A percentile compares a stretch with the other conserved stretches of the same genome.
Evolutionary conservation across 2,797 vertebrate genomes (phyloP).

Genomic region (Rhabdomys pumilio): DNA sequence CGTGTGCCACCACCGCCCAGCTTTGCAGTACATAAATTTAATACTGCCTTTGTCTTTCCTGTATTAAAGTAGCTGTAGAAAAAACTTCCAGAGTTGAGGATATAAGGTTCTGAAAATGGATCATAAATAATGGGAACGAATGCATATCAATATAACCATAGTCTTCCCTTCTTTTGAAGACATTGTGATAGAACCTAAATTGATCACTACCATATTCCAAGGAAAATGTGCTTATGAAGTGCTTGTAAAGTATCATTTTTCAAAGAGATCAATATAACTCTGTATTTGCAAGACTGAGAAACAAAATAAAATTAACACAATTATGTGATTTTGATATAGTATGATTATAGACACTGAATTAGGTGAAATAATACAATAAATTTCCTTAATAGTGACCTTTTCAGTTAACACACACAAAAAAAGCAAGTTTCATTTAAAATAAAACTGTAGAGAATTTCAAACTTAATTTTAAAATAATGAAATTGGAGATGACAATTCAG

Average conservation of each 20-base stretch:
- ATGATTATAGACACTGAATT: neutral
- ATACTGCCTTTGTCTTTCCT: neutral
- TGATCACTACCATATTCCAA: neutral
- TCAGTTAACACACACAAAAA: slow-evolving; percentile 8
- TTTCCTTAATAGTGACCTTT: neutral
- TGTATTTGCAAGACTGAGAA: neutral
- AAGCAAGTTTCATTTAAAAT: slow-evolving; percentile 1
- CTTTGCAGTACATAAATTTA: neutral
- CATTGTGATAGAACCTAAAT: neutral
- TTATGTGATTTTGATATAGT: neutral
- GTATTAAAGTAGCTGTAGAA: neutral
- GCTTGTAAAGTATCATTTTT: neutral
- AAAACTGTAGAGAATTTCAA: neutral
- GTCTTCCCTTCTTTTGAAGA: neutral
- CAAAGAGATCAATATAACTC: neutral
- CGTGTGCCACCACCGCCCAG: too few relatives aligned
- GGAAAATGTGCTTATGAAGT: neutral
- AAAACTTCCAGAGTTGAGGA: neutral
- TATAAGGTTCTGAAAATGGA: neutral
- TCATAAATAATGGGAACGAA: neutral
- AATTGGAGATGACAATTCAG: neutral
- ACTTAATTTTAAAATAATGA: slow-evolving; percentile 20
- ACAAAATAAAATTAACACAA: neutral
- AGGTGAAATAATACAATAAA: neutral
- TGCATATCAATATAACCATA: neutral